Percentiles rank a stretch among this genome's conserved stretches.
Conservation (phyloP, 2,888 invertebrate species). For the Troides aeacus region DNA sequence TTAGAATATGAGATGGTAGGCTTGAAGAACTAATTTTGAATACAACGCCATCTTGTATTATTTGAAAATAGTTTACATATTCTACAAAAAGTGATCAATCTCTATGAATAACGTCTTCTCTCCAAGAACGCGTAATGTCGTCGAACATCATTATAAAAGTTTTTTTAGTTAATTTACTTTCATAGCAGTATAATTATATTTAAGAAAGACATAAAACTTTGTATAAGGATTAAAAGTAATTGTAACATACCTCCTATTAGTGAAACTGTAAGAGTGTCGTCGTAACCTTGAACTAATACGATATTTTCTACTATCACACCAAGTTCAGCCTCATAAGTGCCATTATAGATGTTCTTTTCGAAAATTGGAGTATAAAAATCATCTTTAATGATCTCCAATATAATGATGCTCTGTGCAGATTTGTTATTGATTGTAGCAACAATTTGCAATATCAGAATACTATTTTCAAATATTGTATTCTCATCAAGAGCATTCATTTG, state of each 20-base stretch:
- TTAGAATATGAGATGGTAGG: slow-evolving; percentile 50
- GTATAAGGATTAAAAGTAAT: not conserved
- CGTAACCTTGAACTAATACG: slow-evolving; percentile 53
- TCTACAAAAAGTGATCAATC: slow-evolving; percentile 39
- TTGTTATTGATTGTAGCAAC: slow-evolving; percentile 45
- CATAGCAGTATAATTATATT: no score
- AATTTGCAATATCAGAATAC: slow-evolving; percentile 50
- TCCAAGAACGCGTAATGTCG: not conserved
- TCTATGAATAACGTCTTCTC: not conserved
- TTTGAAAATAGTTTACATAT: slow-evolving; percentile 41
- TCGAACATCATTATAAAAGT: no score
- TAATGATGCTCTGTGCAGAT: slow-evolving; percentile 46
- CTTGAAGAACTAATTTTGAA: slow-evolving; percentile 39
- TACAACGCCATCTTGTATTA: slow-evolving; percentile 35
- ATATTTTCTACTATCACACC: slow-evolving; percentile 51
- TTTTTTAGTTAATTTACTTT: no score
- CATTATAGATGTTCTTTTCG: slow-evolving; percentile 49
- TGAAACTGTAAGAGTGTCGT: slow-evolving; percentile 47
- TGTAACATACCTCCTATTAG: slow-evolving; percentile 56
- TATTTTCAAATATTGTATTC: slow-evolving; percentile 49
- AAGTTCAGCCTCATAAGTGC: slow-evolving; percentile 44
- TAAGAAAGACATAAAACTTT: no score
- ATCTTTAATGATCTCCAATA: slow-evolving; percentile 59
- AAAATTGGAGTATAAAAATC: slow-evolving; percentile 59
- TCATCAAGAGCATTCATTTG: slow-evolving; percentile 46